phyloP scores from a whole-genome alignment of 2,113 vertebrate genomes.

The Odocoileus virginianus region DNA sequence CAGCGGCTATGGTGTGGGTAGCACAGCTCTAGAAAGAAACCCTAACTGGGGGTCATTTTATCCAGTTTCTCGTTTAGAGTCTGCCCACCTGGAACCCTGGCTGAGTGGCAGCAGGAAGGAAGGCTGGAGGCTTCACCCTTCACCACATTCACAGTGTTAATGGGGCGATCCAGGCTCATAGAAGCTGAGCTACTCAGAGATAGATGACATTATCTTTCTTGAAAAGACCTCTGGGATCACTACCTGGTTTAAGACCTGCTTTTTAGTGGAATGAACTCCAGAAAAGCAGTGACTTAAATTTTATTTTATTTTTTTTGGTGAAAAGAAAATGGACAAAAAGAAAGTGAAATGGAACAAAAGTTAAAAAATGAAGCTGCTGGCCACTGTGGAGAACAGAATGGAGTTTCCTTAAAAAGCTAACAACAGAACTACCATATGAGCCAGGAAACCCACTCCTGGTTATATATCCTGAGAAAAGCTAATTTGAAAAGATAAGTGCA shows the following conservation, averaged over 20 bases:
- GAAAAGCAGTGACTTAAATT: not conserved
- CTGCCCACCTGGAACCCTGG: not conserved
- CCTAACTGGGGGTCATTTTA: fast-evolving
- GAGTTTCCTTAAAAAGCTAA: not conserved
- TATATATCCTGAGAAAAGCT: not conserved
- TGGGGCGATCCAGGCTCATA: not conserved
- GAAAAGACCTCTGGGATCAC: not conserved
- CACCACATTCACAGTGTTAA: too few relatives aligned
- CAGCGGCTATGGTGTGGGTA: not conserved
- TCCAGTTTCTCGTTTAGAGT: fast-evolving
- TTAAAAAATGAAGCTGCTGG: not conserved
- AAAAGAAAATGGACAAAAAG: not conserved
- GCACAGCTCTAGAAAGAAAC: not conserved
- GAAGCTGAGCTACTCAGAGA: not conserved
- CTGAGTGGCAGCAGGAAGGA: fast-evolving
- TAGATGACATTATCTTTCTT: not conserved
- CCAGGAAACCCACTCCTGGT: not conserved
- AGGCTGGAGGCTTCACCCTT: not conserved
- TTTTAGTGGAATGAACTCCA: not conserved
- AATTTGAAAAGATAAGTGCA: not conserved
- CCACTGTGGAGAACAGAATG: not conserved
- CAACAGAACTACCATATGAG: not conserved
- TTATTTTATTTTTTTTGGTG: not conserved
- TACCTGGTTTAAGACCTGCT: not conserved
- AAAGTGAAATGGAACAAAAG: not conserved